Evolutionary conservation across 2,113 vertebrate species (phyloP), one percentile per base, ranked within the genome.

Genomic region (Pica pica): DNA sequence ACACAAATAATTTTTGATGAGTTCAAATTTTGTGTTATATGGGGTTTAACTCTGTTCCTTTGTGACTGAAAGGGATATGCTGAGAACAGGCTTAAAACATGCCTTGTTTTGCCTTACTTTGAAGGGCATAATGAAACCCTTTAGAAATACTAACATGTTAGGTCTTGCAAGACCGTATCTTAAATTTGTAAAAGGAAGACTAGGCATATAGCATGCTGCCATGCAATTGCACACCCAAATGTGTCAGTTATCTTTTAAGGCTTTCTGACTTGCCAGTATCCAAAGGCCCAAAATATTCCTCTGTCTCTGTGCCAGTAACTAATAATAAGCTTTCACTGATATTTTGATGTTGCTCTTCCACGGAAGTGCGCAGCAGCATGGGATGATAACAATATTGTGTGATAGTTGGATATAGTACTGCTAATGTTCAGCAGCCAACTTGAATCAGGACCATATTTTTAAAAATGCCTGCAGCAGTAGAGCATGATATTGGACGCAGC

Each of bases 271-370:
- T 56, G 52, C 56, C 24, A 59, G 19, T 93, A 63, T 79, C 81
- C 24, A 47, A 77, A 88, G 68, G 59, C 75, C 76, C 49, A 68
- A 89, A 92, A 93, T 94, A 84, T 69, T 87, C 39, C 19, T 68
- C 77, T 77, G 22, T 83, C 55, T 75, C 60, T 28, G 31, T 86
- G 83, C 92, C 92, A 88, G 93, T 87, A 83, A 69, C 93, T 91
- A 89, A 84, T 96, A 82, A 90, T 93, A 79, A 22, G 30, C 87
- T 93, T 97, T 83, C 87, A 74, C 27, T 93, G 90, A 59, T 94
- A 70, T 93, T 97, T 91, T 86, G 90, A 74, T 93, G 78, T 69
- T 90, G 56, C 60, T 74, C 22, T 83, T 96, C 47, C 55, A 49
- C 44, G 52, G 68, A 74, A 90, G 68, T 56, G 68, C 46, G 3